Conservation (phyloP, 2,888 invertebrate genomes). For the Mycogona germanica region DNA sequence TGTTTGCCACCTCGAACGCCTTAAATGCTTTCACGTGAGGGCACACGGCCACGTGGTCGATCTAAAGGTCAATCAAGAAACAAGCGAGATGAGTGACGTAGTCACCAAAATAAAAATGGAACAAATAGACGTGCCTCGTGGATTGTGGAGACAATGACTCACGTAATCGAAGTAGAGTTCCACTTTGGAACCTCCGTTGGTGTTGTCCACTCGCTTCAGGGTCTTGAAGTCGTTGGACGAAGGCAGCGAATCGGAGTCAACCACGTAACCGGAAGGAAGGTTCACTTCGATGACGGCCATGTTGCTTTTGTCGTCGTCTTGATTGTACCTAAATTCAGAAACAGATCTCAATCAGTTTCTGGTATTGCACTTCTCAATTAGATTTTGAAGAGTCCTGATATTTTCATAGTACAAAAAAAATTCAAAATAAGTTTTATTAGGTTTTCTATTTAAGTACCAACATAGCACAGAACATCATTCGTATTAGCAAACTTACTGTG, state of each 20-base stretch:
- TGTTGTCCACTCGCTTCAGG: constrained; percentile 54
- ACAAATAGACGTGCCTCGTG: not conserved
- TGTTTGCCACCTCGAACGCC: constrained; percentile 69
- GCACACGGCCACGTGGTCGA: not conserved
- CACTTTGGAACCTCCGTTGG: constrained; percentile 50
- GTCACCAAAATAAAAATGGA: not conserved
- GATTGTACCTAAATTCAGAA: constrained; percentile 26
- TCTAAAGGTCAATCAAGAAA: not conserved
- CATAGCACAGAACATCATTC: no score
- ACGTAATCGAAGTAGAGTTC: constrained; percentile 61
- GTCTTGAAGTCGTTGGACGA: constrained; percentile 25
- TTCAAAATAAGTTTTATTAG: no score
- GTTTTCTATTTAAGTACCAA: no score
- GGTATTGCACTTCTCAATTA: not conserved
- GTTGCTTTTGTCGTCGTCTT: constrained; percentile 39
- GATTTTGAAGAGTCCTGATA: not conserved
- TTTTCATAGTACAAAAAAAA: no score
- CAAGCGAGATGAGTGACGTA: not conserved
- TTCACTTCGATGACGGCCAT: constrained; percentile 83
- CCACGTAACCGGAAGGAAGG: constrained; percentile 78
- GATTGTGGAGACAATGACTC: constrained; percentile 18
- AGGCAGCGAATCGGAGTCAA: constrained; percentile 52
- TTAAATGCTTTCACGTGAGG: constrained; percentile 46
- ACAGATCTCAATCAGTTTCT: not conserved
- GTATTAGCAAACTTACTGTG: constrained; percentile 22